These are phyloP conservation scores for Columba janthina DNA, from an alignment of 2,113 vertebrate genomes.

Conservation along the genomic window DNA sequence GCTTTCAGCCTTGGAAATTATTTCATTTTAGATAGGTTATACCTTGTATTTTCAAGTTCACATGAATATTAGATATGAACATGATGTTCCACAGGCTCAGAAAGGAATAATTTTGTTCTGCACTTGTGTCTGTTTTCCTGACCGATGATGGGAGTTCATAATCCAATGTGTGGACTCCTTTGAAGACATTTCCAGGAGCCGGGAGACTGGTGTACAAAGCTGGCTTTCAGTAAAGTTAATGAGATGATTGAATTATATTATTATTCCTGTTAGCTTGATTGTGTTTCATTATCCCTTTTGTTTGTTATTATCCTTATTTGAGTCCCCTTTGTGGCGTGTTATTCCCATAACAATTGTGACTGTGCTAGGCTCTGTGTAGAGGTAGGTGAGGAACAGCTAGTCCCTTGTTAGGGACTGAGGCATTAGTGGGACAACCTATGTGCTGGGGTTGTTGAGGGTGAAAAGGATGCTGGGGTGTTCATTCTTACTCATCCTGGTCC, in stretches of 20 bases:
- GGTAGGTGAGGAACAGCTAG: background rate
- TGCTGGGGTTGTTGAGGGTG: background rate
- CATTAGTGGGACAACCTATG: background rate
- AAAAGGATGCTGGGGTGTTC: background rate
- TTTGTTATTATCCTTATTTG: slow-evolving; percentile 51
- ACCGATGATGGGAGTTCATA: background rate
- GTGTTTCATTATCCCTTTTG: slow-evolving; percentile 43
- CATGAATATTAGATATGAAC: background rate
- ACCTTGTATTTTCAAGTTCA: slow-evolving; percentile 3
- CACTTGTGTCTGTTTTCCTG: background rate
- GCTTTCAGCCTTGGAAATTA: background rate
- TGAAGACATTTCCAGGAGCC: slow-evolving; percentile 41
- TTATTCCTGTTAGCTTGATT: slow-evolving; percentile 54
- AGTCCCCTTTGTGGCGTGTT: background rate
- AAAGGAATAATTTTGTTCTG: slow-evolving; percentile 23
- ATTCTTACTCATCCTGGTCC: background rate
- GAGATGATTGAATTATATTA: slow-evolving; percentile 60
- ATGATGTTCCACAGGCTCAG: background rate
- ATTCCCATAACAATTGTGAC: slow-evolving; percentile 2
- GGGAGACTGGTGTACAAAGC: slow-evolving; percentile 29
- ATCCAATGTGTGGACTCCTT: slow-evolving; percentile 26
- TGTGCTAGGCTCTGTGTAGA: background rate
- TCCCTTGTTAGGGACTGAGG: background rate
- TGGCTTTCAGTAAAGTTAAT: slow-evolving; percentile 49
- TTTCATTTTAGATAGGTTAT: background rate